Percentiles rank a stretch among this genome's conserved stretches.
phyloP scores from a whole-genome alignment of 1,140 invertebrate genomes.

The Harpegnathos saltator region DNA sequence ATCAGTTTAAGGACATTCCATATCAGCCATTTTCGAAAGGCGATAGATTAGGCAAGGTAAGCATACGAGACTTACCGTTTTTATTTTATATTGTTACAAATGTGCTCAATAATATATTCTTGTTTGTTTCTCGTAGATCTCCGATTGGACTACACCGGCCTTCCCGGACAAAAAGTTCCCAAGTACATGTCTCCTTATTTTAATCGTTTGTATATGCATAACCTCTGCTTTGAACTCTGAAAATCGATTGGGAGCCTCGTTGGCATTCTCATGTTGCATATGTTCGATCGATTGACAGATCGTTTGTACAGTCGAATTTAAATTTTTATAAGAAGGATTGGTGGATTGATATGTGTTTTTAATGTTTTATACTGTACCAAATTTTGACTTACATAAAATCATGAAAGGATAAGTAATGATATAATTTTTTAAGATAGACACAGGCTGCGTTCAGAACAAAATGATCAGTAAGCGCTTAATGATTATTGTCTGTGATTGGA shows the following conservation, averaged over 20 bases:
- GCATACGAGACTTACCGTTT: background rate
- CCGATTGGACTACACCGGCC: conserved; percentile 98
- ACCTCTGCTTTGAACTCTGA: background rate
- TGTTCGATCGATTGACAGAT: background rate
- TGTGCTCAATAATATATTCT: background rate
- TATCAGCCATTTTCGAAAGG: conserved; percentile 99
- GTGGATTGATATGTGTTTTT: too few relatives aligned
- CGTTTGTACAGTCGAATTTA: background rate
- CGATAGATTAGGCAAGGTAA: conserved; percentile 96
- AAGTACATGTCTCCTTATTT: conserved; percentile 89
- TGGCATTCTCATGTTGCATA: background rate
- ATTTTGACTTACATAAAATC: too few relatives aligned
- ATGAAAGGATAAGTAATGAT: too few relatives aligned
- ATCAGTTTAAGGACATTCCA: conserved; percentile 98
- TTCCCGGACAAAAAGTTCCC: conserved; percentile 98
- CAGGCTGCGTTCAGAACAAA: too few relatives aligned
- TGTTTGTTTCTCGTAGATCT: conserved; percentile 88
- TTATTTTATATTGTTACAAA: background rate
- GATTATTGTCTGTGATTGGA: too few relatives aligned
- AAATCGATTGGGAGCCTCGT: background rate
- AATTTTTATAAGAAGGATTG: too few relatives aligned
- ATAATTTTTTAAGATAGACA: too few relatives aligned
- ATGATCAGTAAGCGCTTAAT: too few relatives aligned
- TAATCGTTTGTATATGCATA: background rate
- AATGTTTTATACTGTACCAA: too few relatives aligned